Evolutionary conservation across 2,113 vertebrate species (phyloP), one percentile per base, ranked within the genome.

Genomic region (Serilophus lunatus): DNA sequence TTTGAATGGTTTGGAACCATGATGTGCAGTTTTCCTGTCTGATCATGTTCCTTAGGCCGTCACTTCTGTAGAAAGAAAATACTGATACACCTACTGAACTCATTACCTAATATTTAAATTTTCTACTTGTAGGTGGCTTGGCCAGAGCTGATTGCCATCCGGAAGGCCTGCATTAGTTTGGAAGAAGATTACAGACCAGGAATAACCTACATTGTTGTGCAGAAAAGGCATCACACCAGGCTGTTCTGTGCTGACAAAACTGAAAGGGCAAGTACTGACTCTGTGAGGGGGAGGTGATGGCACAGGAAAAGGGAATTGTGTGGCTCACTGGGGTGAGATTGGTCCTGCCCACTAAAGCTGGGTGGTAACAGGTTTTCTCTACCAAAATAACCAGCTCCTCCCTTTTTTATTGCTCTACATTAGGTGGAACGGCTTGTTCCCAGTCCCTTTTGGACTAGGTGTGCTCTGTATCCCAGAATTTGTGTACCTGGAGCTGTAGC

Each of bases 191-290:
- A 99, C 36, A 97, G 99, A 94, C 99, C 99, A 13, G 99, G 99
- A 77, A 99, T 99, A 95, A 99, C 99, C 53, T 99, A 99, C 96
- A 99, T 99, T n/a, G 99, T 99, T 88, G 99, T 99, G 74, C 99
- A 99, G 98, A 99, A 99, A 90, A 98, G 99, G 49, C 99, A 99
- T 93, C 99, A 99, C 97, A 99, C 99, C 28, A 98, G 99, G 49
- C 99, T 99, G 23, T 99, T 99, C 98, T 99, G 99, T 96, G 99
- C 99, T 2, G 99, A 99, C 97, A 99, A 99, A 98, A 98, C 99
- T 18, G 99, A 99, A 98, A 97, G 99, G 98, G 99, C 99, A 98
- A 96, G 98, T 97, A 88, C 65, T 91, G 63, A 31, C 54, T 83
- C 35, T 47, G 2, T 56, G 65, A 50, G 68, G 10, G 66, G 78